These are phyloP conservation scores for Protula sp. DNA, from an alignment of 2,888 invertebrate genomes.

Conservation along the genomic window DNA sequence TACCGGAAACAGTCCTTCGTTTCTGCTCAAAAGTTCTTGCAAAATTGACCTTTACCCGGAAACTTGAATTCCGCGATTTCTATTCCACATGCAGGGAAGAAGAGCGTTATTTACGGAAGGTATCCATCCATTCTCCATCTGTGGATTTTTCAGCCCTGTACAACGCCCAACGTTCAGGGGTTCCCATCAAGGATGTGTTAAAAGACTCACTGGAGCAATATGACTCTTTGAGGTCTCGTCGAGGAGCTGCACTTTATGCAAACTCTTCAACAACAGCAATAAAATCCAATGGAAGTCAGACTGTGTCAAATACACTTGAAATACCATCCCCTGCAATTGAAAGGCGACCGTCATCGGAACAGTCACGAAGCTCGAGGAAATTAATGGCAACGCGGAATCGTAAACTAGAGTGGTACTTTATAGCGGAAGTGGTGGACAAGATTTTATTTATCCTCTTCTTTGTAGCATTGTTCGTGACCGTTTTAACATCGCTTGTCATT, in stretches of 20 bases:
- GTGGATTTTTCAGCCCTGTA: background rate
- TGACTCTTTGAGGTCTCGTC: background rate
- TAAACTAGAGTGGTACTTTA: constrained; percentile 20
- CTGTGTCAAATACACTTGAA: background rate
- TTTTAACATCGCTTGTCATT: constrained; percentile 16
- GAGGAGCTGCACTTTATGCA: no score
- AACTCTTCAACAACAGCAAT: no score
- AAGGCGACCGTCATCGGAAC: background rate
- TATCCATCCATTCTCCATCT: background rate
- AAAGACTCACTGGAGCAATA: no score
- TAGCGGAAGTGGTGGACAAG: constrained; percentile 24
- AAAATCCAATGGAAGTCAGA: background rate
- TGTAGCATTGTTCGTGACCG: constrained; percentile 14
- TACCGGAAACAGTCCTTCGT: constrained; percentile 35
- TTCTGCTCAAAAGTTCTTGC: constrained; percentile 38
- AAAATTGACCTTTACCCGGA: background rate
- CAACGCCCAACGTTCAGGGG: background rate
- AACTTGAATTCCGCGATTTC: background rate
- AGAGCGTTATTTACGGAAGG: background rate
- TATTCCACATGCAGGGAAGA: background rate
- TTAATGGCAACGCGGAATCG: constrained; percentile 6
- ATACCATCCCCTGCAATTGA: background rate
- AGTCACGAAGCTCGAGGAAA: background rate
- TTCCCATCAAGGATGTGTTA: background rate
- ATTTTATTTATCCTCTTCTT: constrained; percentile 20